Evolutionary conservation across 2,888 invertebrate genomes (phyloP).

Genomic region (Glaucopsyche alexis): DNA sequence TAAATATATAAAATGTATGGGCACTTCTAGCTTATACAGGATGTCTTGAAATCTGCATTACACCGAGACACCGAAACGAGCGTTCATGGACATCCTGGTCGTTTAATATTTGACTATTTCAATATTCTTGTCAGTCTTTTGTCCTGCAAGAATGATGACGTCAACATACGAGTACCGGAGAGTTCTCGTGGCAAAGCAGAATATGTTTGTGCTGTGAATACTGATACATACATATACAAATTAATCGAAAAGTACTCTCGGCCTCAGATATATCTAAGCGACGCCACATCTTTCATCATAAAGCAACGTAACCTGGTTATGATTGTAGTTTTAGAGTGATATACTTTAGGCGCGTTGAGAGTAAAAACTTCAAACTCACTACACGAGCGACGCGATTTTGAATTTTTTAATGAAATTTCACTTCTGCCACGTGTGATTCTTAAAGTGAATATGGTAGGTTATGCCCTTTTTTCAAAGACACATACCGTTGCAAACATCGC

Average conservation of each 20-base stretch:
- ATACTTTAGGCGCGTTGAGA: not conserved
- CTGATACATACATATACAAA: constrained; percentile 38
- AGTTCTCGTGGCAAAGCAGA: constrained; percentile 30
- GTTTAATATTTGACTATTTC: constrained; percentile 53
- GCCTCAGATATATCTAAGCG: not conserved
- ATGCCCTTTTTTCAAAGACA: too few relatives aligned
- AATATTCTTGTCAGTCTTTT: constrained; percentile 67
- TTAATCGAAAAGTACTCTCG: not conserved
- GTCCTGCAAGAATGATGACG: constrained; percentile 49
- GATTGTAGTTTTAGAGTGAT: not conserved
- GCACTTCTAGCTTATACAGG: constrained; percentile 61
- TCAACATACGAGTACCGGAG: constrained; percentile 32
- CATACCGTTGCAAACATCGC: not conserved
- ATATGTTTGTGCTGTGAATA: constrained; percentile 32
- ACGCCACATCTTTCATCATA: not conserved
- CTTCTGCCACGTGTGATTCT: not conserved
- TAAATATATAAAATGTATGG: constrained; percentile 60
- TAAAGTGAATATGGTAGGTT: too few relatives aligned
- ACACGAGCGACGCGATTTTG: not conserved
- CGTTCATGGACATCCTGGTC: constrained; percentile 57
- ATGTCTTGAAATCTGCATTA: constrained; percentile 54
- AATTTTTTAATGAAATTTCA: not conserved
- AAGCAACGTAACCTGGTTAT: too few relatives aligned
- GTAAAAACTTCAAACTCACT: not conserved
- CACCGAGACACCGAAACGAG: constrained; percentile 32